phyloP scores from a whole-genome alignment of 2,888 invertebrate species.

The Morpho achilles region DNA sequence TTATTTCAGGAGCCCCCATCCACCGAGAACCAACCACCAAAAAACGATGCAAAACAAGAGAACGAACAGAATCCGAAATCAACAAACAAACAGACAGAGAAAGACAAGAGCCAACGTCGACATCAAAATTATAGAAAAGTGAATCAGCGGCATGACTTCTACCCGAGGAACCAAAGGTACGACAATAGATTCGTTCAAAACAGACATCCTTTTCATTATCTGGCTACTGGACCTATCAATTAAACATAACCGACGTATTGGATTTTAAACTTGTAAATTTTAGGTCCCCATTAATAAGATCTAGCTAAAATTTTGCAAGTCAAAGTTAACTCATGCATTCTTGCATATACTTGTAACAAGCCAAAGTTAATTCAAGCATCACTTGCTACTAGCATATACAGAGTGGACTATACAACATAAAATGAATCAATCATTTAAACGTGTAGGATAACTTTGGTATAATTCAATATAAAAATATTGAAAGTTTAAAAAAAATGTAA shows the following conservation, averaged over 20 bases:
- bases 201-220: constrained; percentile 64
- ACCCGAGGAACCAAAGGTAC: constrained; percentile 65
- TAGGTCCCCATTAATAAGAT: constrained; percentile 3
- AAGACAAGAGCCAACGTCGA: constrained; percentile 54
- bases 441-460: no score
- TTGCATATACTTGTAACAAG: no score
- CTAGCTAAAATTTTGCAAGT: background rate
- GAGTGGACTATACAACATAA: no score
- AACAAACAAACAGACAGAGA: constrained; percentile 47
- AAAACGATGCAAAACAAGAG: constrained; percentile 23
- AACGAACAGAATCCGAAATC: constrained; percentile 33
- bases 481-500: no score
- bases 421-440: no score
- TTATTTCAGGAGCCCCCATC: constrained; percentile 42
- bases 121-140: constrained; percentile 60
- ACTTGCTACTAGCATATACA: no score
- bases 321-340: no score
- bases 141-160: constrained; percentile 56
- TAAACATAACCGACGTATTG: constrained; percentile 33
- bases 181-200: constrained; percentile 62
- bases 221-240: constrained; percentile 73
- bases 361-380: no score
- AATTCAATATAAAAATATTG: no score
- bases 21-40: constrained; percentile 33
- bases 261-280: background rate